These are phyloP conservation scores for Oscheius onirici DNA, from an alignment of 2,888 invertebrate genomes.

Conservation along the genomic window DNA sequence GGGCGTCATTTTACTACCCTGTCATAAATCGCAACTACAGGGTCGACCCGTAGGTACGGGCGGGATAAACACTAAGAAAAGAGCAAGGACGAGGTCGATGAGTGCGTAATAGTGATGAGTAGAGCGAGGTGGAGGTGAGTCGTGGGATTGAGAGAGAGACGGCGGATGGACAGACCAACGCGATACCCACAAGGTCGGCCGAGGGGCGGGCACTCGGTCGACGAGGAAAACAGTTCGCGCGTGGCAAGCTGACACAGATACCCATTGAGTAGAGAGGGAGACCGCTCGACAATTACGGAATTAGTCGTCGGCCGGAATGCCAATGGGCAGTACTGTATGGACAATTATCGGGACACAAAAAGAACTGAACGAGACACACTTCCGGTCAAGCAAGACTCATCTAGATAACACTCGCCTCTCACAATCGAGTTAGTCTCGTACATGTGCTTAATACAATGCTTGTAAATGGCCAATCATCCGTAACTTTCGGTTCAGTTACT, in stretches of 20 bases:
- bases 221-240: conserved; percentile 29
- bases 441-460: too few relatives aligned
- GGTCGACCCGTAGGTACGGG: background rate
- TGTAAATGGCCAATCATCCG: too few relatives aligned
- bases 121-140: conserved; percentile 11
- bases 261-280: conserved; percentile 8
- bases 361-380: background rate
- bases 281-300: conserved; percentile 5
- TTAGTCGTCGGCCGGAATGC: background rate
- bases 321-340: background rate
- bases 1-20: too few relatives aligned
- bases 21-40: too few relatives aligned
- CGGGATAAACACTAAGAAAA: conserved; percentile 12
- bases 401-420: too few relatives aligned
- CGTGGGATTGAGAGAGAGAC: conserved; percentile 26
- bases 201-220: conserved; percentile 22
- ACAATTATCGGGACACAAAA: conserved; percentile 4
- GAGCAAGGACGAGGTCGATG: conserved; percentile 14
- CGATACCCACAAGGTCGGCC: conserved; percentile 32
- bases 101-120: conserved; percentile 31
- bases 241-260: conserved; percentile 33
- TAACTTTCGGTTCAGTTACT: too few relatives aligned
- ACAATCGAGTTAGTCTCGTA: too few relatives aligned
- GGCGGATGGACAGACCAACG: conserved; percentile 20
- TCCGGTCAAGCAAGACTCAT: too few relatives aligned